Percentiles rank a stretch among this genome's conserved stretches.
These are phyloP conservation scores for Harpegnathos saltator DNA, from an alignment of 1,140 invertebrate genomes.

Conservation along the genomic window DNA sequence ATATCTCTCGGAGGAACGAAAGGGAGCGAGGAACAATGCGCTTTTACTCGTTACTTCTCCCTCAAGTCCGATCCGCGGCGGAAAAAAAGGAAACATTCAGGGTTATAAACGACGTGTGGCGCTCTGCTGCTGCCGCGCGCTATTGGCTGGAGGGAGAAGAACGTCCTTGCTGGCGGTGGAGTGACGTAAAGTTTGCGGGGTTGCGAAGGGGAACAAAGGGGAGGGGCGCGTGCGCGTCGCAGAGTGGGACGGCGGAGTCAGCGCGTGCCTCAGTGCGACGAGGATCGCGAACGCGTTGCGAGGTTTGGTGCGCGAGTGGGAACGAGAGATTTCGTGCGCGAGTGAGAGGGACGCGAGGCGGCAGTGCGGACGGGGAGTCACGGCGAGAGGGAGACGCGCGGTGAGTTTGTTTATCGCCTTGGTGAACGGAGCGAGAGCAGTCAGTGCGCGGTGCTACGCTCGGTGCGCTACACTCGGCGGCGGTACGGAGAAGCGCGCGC, in stretches of 20 bases:
- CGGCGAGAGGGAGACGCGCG: slow-evolving; percentile 75
- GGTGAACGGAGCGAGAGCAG: slow-evolving; percentile 79
- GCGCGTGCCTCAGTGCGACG: not conserved
- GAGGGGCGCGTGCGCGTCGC: slow-evolving; percentile 3
- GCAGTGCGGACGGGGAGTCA: slow-evolving; percentile 13
- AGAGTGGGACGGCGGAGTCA: not conserved
- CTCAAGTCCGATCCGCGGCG: no score
- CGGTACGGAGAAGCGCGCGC: slow-evolving; percentile 71
- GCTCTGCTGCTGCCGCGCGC: no score
- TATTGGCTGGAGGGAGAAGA: not conserved
- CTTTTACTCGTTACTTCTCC: no score
- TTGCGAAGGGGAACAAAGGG: not conserved
- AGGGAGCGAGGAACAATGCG: no score
- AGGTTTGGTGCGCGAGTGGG: not conserved
- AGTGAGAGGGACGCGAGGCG: slow-evolving; percentile 47
- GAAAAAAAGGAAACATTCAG: no score
- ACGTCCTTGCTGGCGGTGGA: slow-evolving; percentile 41
- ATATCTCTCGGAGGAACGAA: no score
- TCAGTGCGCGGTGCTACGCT: slow-evolving; percentile 83
- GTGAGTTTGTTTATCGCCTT: slow-evolving; percentile 85
- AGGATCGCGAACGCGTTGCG: slow-evolving; percentile 39
- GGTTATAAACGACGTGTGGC: no score
- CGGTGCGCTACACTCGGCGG: slow-evolving; percentile 66
- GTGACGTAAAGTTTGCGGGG: not conserved
- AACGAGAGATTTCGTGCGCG: slow-evolving; percentile 1